phyloP scores from a whole-genome alignment of 2,888 invertebrate species.

The Machimus rusticus region DNA sequence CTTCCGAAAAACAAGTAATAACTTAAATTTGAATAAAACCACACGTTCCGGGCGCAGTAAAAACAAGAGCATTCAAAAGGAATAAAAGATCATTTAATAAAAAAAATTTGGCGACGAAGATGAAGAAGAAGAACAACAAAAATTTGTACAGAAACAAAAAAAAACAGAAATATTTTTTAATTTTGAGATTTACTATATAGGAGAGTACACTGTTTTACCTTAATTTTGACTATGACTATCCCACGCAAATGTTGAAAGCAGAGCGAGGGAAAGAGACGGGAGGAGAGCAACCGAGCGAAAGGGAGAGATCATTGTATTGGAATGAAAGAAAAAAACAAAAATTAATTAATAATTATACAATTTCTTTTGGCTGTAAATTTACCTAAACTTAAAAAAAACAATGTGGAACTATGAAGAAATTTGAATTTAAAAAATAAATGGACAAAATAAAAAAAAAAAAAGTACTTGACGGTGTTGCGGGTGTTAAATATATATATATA shows the following conservation, averaged over 20 bases:
- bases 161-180: background rate
- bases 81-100: too few species aligned
- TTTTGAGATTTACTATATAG: background rate
- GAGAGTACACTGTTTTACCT: background rate
- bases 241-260: background rate
- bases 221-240: background rate
- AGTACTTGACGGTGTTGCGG: background rate
- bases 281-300: background rate
- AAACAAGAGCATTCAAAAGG: too few species aligned
- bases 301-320: background rate
- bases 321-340: background rate
- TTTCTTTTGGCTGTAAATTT: background rate
- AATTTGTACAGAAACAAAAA: background rate
- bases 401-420: background rate
- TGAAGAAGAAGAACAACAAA: background rate
- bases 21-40: too few species aligned
- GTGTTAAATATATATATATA: background rate
- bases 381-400: background rate
- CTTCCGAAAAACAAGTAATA: background rate
- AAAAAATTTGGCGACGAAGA: background rate
- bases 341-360: background rate
- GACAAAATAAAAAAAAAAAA: background rate
- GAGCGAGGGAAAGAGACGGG: background rate
- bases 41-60: background rate
- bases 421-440: background rate